These are phyloP conservation scores for Columba livia DNA, from an alignment of 2,113 vertebrate species.

Conservation along the genomic window DNA sequence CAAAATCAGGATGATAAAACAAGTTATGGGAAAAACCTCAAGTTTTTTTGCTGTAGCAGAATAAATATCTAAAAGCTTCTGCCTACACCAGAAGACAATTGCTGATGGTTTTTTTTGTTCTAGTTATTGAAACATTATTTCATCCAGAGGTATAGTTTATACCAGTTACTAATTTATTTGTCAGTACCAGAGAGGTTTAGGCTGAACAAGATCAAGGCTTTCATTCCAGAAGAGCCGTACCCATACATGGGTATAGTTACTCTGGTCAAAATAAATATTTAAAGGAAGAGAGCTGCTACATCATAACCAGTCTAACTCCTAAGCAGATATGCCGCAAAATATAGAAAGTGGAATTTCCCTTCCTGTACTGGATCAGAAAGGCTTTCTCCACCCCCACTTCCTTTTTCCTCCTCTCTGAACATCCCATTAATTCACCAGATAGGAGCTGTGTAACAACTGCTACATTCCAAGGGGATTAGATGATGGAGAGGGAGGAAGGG, in stretches of 20 bases:
- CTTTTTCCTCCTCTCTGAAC: background rate
- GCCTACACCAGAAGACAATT: background rate
- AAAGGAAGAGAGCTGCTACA: background rate
- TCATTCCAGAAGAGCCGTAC: background rate
- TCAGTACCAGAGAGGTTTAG: background rate
- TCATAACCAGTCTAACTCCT: background rate
- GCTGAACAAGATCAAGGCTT: background rate
- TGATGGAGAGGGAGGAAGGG: background rate
- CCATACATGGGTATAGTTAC: background rate
- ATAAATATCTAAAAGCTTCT: background rate
- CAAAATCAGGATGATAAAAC: background rate
- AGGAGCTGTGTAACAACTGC: background rate
- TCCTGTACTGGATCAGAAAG: background rate
- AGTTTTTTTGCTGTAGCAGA: background rate
- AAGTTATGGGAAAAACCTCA: background rate
- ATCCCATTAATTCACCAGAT: background rate
- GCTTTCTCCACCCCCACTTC: fast-evolving
- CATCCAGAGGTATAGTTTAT: background rate
- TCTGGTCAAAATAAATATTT: background rate
- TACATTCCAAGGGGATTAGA: constrained; percentile 1
- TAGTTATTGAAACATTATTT: background rate
- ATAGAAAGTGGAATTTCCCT: background rate
- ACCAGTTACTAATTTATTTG: background rate
- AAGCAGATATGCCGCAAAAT: background rate
- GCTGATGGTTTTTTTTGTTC: background rate